phyloP scores from a whole-genome alignment of 2,888 invertebrate genomes.

The Lomographa bimaculata region DNA sequence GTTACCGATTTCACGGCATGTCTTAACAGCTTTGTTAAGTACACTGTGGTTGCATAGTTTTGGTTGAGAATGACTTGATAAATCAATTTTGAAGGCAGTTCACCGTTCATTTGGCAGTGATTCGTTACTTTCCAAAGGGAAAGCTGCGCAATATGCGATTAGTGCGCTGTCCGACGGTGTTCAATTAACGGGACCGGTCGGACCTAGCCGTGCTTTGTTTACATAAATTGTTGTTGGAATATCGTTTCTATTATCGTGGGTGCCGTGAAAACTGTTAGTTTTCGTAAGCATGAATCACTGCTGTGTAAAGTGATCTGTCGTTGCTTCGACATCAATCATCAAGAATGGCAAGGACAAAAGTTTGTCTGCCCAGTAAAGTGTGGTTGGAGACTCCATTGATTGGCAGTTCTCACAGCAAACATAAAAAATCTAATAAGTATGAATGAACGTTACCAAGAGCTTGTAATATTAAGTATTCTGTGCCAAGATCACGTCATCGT shows the following conservation, averaged over 20 bases:
- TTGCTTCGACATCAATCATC: too few relatives aligned
- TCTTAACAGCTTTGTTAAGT: conserved; percentile 13
- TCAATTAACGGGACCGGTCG: conserved; percentile 70
- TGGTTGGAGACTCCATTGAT: too few relatives aligned
- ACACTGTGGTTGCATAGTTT: conserved; percentile 8
- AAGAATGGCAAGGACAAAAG: conserved; percentile 27
- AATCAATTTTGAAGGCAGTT: conserved; percentile 32
- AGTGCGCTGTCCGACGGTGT: conserved; percentile 56
- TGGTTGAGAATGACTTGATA: conserved; percentile 28
- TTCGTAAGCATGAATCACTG: too few relatives aligned
- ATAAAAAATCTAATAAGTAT: too few relatives aligned
- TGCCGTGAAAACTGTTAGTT: too few relatives aligned
- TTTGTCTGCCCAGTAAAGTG: too few relatives aligned
- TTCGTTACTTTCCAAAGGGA: conserved; percentile 74
- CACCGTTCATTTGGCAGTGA: conserved; percentile 48
- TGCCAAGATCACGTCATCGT: too few relatives aligned
- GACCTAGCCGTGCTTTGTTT: conserved; percentile 37
- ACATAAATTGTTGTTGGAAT: conserved; percentile 31
- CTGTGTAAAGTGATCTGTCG: too few relatives aligned
- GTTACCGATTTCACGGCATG: conserved; percentile 19
- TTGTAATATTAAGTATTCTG: too few relatives aligned
- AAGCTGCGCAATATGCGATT: conserved; percentile 70
- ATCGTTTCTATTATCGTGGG: conserved; percentile 10
- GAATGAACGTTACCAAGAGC: too few relatives aligned
- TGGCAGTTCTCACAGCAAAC: too few relatives aligned